Evolutionary conservation across 2,113 vertebrate species (phyloP).

Genomic region (Gymnogyps californianus): DNA sequence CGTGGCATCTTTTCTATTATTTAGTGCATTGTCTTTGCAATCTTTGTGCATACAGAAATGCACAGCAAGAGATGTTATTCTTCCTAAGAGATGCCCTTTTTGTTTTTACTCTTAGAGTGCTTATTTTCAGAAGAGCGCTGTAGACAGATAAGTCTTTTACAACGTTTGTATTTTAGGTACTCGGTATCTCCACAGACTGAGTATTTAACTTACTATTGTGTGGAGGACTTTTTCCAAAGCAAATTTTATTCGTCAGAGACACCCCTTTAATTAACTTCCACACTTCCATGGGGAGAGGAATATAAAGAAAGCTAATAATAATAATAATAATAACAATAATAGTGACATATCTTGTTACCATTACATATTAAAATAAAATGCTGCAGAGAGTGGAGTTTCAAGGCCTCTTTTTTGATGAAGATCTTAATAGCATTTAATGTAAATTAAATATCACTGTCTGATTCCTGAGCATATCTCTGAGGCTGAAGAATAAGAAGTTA

Average conservation of each 20-base stretch:
- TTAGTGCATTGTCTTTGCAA: not conserved
- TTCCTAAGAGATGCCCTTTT: not conserved
- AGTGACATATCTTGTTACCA: not conserved
- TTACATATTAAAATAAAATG: slow-evolving; percentile 39
- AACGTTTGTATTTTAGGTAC: not conserved
- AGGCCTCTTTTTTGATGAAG: not conserved
- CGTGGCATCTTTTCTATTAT: not conserved
- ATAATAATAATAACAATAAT: not conserved
- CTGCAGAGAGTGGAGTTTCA: not conserved
- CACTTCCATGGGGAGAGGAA: not conserved
- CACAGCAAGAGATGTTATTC: not conserved
- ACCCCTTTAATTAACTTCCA: slow-evolving; percentile 44
- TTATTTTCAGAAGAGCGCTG: not conserved
- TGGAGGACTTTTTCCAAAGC: not conserved
- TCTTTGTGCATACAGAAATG: not conserved
- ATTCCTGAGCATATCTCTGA: not conserved
- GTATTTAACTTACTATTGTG: not conserved
- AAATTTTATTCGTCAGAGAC: not conserved
- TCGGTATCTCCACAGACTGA: not conserved
- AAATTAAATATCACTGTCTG: slow-evolving; percentile 44
- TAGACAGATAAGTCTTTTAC: not conserved
- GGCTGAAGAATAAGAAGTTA: slow-evolving; percentile 22
- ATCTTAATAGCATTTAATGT: slow-evolving; percentile 48
- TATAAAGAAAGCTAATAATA: slow-evolving; percentile 17
- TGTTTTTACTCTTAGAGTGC: not conserved